Conservation (phyloP, 2,113 vertebrate species). For the Microcebus murinus region DNA sequence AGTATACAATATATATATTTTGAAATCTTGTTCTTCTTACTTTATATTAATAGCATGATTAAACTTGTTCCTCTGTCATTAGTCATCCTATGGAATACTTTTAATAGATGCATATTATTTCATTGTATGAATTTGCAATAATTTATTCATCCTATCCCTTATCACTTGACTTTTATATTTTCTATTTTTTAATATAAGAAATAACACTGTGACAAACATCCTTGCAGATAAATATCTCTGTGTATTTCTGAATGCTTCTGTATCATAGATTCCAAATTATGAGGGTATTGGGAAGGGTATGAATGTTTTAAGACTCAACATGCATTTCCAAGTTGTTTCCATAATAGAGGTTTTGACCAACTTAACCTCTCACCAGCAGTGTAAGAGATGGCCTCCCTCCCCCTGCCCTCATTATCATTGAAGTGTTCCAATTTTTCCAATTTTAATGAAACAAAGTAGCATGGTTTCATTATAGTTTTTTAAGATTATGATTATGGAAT, state of each 20-base stretch:
- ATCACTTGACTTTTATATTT: not conserved
- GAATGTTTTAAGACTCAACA: not conserved
- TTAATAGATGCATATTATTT: constrained; percentile 13
- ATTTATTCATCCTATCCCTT: not conserved
- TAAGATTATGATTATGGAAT: not conserved
- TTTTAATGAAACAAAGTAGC: not conserved
- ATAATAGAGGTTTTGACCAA: not conserved
- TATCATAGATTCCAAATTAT: not conserved
- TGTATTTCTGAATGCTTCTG: not conserved
- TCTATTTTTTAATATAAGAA: not conserved
- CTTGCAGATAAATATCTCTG: not conserved
- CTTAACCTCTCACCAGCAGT: not conserved
- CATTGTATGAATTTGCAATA: not conserved
- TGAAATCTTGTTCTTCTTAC: not conserved
- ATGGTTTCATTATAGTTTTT: not conserved
- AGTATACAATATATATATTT: not conserved
- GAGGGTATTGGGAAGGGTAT: not conserved
- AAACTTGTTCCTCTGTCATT: not conserved
- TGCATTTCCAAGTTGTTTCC: not conserved
- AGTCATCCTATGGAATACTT: not conserved
- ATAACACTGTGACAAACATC: not conserved
- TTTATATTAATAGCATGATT: not conserved
- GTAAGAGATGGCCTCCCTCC: not conserved
- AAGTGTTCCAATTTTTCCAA: not conserved
- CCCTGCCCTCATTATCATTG: not conserved